These are phyloP conservation scores for Triplophysa dalaica DNA, from an alignment of 2,113 vertebrate species.

Conservation along the genomic window DNA sequence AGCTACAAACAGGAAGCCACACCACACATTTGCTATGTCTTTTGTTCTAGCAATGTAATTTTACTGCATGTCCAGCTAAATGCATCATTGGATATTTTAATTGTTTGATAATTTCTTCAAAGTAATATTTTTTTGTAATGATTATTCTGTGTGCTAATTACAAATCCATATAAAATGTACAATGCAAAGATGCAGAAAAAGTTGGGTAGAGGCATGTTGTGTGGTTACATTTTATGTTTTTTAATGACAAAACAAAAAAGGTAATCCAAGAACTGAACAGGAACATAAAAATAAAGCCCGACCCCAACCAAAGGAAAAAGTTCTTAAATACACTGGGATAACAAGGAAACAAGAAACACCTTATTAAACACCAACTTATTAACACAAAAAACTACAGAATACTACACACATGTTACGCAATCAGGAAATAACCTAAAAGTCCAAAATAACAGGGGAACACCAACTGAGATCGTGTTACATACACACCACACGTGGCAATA, in stretches of 20 bases:
- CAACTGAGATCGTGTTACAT: background rate
- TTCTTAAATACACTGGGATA: too few relatives aligned
- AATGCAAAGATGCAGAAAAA: too few relatives aligned
- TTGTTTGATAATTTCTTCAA: background rate
- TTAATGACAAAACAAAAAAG: background rate
- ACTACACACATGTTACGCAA: too few relatives aligned
- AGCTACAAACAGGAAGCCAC: background rate
- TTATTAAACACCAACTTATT: too few relatives aligned
- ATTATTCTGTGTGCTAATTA: background rate
- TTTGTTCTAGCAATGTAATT: background rate
- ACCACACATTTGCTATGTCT: background rate
- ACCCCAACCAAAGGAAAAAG: too few relatives aligned
- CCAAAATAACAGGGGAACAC: too few relatives aligned
- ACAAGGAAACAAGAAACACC: too few relatives aligned
- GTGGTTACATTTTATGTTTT: constrained; percentile 5
- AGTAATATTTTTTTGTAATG: background rate
- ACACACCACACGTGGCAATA: background rate
- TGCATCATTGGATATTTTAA: background rate
- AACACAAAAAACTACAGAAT: too few relatives aligned
- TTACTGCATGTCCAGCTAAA: background rate
- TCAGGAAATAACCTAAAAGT: too few relatives aligned
- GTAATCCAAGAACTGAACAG: too few relatives aligned
- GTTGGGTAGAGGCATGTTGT: background rate
- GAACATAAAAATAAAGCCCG: too few relatives aligned
- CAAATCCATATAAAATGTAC: background rate